Percentiles rank a stretch among this genome's conserved stretches.
Conservation (phyloP, 2,888 invertebrate species). For the Nomada ruficornis region DNA sequence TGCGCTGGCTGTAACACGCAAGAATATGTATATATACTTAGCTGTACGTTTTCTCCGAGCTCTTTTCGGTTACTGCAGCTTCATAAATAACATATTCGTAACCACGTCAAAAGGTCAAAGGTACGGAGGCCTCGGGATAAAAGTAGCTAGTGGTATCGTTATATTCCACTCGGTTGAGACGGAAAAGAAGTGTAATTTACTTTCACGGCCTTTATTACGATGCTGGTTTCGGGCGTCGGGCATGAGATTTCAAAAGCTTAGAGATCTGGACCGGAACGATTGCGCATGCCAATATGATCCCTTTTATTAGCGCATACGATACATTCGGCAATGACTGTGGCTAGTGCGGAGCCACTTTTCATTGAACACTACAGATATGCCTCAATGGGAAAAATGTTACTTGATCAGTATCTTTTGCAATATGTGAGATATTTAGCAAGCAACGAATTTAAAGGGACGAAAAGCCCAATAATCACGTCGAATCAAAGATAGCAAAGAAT, state of each 20-base stretch:
- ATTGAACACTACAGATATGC: background rate
- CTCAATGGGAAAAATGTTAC: too few relatives aligned
- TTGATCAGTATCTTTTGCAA: background rate
- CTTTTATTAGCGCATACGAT: background rate
- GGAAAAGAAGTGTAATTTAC: slow-evolving; percentile 48
- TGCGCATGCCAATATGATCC: background rate
- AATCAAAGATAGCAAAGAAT: too few relatives aligned
- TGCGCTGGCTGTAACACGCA: background rate
- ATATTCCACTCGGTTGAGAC: slow-evolving; percentile 36
- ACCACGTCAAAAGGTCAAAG: slow-evolving; percentile 34
- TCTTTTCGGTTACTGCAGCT: slow-evolving; percentile 28
- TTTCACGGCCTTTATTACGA: slow-evolving; percentile 27
- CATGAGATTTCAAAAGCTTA: slow-evolving; percentile 7
- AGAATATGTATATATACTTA: background rate
- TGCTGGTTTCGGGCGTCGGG: background rate
- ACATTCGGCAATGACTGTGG: background rate
- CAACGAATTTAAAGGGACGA: too few relatives aligned
- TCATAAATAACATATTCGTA: slow-evolving; percentile 46
- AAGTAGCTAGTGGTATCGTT: slow-evolving; percentile 42
- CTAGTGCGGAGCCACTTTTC: background rate
- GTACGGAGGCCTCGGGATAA: slow-evolving; percentile 26
- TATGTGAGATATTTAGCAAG: too few relatives aligned
- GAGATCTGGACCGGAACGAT: background rate
- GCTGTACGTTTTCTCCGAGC: slow-evolving; percentile 17
- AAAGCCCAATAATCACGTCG: too few relatives aligned